Conservation (phyloP, 2,888 invertebrate genomes). For the Mactromeris polynyma region DNA sequence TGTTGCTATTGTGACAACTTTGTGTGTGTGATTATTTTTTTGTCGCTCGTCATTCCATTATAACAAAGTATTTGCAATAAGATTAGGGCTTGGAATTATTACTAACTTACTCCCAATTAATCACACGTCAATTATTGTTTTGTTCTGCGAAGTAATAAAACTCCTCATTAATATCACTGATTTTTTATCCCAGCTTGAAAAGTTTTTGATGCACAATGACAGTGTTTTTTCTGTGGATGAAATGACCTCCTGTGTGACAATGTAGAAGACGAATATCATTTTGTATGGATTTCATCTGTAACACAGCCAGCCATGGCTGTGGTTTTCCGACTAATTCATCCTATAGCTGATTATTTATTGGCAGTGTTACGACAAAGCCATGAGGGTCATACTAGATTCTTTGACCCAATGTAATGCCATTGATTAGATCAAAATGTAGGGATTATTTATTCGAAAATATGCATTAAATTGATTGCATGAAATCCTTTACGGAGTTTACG, state of each 20-base stretch:
- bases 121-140: not conserved
- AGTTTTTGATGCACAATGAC: not conserved
- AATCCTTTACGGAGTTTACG: conserved; percentile 46
- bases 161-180: conserved; percentile 52
- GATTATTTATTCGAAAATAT: conserved; percentile 57
- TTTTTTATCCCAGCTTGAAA: not conserved
- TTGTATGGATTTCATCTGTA: conserved; percentile 41
- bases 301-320: not conserved
- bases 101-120: not conserved
- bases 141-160: not conserved
- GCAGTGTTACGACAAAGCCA: conserved; percentile 35
- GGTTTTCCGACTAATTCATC: not conserved
- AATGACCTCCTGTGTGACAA: conserved; percentile 56
- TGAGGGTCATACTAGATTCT: conserved; percentile 35
- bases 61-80: not conserved
- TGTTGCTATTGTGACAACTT: not conserved
- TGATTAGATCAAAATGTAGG: conserved; percentile 38
- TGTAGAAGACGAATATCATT: conserved; percentile 51
- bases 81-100: not conserved
- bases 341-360: conserved; percentile 48
- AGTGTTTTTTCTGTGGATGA: conserved; percentile 48
- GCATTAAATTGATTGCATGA: conserved; percentile 57
- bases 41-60: not conserved
- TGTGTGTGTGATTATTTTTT: not conserved
- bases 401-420: conserved; percentile 59